Evolutionary conservation across 2,113 vertebrate species (phyloP), one percentile per base, ranked within the genome.

Genomic region (Anser brachyrhynchus): DNA sequence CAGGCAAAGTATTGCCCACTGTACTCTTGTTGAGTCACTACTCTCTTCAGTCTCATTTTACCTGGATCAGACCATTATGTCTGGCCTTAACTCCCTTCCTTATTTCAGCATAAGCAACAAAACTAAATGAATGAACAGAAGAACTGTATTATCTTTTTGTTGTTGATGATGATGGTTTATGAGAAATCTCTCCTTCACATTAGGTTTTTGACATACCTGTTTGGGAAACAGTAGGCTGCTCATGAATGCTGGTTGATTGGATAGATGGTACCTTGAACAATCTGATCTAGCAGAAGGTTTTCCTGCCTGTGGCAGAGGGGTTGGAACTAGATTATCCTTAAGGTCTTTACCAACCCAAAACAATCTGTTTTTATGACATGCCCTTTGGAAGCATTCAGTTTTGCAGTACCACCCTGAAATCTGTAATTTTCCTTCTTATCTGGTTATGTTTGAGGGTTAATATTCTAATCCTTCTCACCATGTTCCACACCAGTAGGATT

Each of bases 51-150:
- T 3, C 22, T 57, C 58, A 22, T 13, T 54, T 28, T 29, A 41
- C 6, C 5, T n/a, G 10, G 33, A 91, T 76, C 26, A 0, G 1
- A 65, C 15, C 29, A 57, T 49, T 76, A 33, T 0, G 1, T 10
- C 10, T 41, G 55, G n/a, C 10, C 23, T 77, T 52, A 83, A 66
- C 11, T 28, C 19, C 7, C 18, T 43, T 80, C 39, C 33, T 11
- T 4, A 5, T 77, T 76, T 77, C 44, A 80, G 33, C 51, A 74
- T 39, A 62, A 91, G 88, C 9, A 59, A 13, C 3, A 74, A 44
- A 49, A 35, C 0, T 16, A 11, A 59, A 10, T 0, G 7, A 62
- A 44, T 18, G 64, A 87, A 15, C 11, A 46, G 23, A 4, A 14
- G 3, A 65, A 13, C 4, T 77, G 51, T 52, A 25, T 49, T 49